Conservation (phyloP, 1,140 invertebrate species). For the Drosophila tani region DNA sequence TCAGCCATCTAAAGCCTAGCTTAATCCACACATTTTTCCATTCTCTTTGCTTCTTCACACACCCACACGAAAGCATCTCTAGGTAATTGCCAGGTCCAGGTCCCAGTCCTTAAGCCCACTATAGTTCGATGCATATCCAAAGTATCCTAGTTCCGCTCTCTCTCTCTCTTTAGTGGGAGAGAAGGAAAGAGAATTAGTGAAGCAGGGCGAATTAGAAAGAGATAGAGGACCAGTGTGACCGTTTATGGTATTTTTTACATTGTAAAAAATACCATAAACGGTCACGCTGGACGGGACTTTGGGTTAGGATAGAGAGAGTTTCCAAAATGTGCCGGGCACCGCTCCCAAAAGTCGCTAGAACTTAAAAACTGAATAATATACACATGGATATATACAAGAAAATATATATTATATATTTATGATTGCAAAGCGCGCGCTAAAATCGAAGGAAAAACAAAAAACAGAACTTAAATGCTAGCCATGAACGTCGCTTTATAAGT, state of each 20-base stretch:
- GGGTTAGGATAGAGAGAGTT: constrained; percentile 24
- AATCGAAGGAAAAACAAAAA: constrained; percentile 27
- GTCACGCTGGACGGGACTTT: constrained; percentile 4
- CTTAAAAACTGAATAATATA: constrained; percentile 60
- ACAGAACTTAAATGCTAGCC: constrained; percentile 47
- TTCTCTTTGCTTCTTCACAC: constrained; percentile 14
- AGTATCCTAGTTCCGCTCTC: not conserved
- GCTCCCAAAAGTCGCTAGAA: constrained; percentile 66
- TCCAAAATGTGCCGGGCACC: constrained; percentile 58
- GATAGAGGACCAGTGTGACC: too few relatives aligned
- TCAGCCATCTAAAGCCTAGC: constrained; percentile 66
- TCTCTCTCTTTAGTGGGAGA: not conserved
- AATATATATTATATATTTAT: constrained; percentile 50
- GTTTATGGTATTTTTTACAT: too few relatives aligned
- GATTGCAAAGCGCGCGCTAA: constrained; percentile 51
- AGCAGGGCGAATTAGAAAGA: not conserved
- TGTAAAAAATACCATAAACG: too few relatives aligned
- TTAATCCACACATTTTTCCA: constrained; percentile 53
- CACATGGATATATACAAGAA: constrained; percentile 53
- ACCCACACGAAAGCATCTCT: constrained; percentile 10
- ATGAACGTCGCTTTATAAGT: constrained; percentile 56
- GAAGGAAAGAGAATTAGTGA: not conserved
- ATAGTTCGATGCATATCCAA: not conserved
- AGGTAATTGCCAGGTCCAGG: constrained; percentile 20
- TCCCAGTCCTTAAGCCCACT: not conserved